Percentiles rank a stretch among this genome's conserved stretches.
Evolutionary conservation across 2,113 vertebrate species (phyloP).

Genomic region (Perca schrenkii): DNA sequence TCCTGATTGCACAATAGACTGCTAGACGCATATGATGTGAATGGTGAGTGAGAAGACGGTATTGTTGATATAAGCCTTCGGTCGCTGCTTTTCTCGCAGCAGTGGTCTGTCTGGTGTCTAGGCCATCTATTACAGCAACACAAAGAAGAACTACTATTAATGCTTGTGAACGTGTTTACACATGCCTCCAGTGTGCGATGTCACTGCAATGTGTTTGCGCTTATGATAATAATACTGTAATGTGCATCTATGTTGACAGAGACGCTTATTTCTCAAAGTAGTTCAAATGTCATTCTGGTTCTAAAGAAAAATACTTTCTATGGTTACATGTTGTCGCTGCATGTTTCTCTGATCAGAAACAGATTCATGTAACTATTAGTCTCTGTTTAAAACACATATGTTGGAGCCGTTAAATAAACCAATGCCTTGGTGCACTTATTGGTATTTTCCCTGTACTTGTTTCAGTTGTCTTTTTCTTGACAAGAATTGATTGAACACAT

Average conservation of each 20-base stretch:
- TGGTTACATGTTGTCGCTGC: not conserved
- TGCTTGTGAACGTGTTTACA: constrained; percentile 7
- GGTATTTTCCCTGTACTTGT: not conserved
- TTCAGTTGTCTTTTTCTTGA: not conserved
- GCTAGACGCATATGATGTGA: constrained; percentile 55
- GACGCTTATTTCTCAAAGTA: not conserved
- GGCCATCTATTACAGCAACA: constrained; percentile 10
- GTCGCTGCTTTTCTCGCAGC: constrained; percentile 4
- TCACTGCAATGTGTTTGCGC: not conserved
- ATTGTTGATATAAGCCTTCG: constrained; percentile 40
- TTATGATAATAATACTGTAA: not conserved
- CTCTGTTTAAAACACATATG: not conserved
- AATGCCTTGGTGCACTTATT: not conserved
- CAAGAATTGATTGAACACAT: not conserved
- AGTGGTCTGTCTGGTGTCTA: constrained; percentile 12
- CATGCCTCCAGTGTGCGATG: not conserved
- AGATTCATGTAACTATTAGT: not conserved
- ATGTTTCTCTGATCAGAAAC: not conserved
- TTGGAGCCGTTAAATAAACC: not conserved
- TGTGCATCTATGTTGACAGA: not conserved
- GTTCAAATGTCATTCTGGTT: not conserved
- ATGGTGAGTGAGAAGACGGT: constrained; percentile 44
- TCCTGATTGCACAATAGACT: constrained; percentile 58
- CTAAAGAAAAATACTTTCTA: not conserved
- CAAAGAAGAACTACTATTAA: constrained; percentile 14